Evolutionary conservation across 2,888 invertebrate genomes (phyloP), one percentile per base, ranked within the genome.

Genomic region (Sipunculus nudus): DNA sequence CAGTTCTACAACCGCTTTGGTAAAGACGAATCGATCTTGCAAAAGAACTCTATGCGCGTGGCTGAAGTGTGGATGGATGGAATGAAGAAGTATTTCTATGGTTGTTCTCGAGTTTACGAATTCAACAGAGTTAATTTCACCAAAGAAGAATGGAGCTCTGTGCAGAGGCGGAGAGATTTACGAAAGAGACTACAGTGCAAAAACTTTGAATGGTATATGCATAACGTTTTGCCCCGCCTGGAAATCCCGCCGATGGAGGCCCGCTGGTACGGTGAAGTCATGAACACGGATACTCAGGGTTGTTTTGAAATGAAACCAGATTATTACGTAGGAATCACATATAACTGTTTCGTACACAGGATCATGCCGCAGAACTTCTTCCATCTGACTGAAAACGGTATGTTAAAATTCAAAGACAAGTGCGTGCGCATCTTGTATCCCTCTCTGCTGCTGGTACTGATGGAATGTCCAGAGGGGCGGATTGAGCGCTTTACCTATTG

Each of bases 131-230:
- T 57, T 38, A 47, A 41, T 21, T 41, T 72, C 16, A 52, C 49
- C 13, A 19, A 43, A 8, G 65, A 62, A 19, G 72, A 72, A 19
- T n/a, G 41, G 3, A 13, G 32, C 16, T 65, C 71, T 13, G 55
- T 72, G 3, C 38, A 53, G 10, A 53, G 57, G 25, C 31, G 97
- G 60, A 90, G 87, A 79, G 86, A 88, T 52, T 86, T 97, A 71
- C 88, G 96, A 78, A 87, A 91, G 70, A 89, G 90, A 63, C 87
- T 97, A 58, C 88, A 90, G 53, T 98, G 97, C 86, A 96, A 61
- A 38, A 67, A 47, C 39, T 97, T 97, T 87, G 93, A 92, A 83
- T 98, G 97, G 97, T 96, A 94, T 85, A 87, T 97, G 85, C 93
- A 96, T 84, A 95, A 91, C 82, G 89, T 97, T 74, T 96, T 95